A percentile compares a stretch with the other conserved stretches of the same genome.
Conservation (phyloP, 2,113 vertebrate species). For the Heteronetta atricapilla region DNA sequence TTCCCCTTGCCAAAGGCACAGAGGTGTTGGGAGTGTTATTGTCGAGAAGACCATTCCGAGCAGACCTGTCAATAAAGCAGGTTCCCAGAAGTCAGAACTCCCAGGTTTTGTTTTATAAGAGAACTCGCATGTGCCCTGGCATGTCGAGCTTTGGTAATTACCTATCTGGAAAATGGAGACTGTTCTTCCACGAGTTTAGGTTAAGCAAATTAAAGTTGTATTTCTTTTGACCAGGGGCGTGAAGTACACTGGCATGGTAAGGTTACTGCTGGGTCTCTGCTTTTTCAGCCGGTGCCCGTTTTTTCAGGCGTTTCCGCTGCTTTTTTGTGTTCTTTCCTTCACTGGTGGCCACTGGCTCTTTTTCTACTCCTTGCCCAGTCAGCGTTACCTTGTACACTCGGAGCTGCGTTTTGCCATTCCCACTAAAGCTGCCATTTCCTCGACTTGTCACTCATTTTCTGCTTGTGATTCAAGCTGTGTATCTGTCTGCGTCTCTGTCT, state of each 20-base stretch:
- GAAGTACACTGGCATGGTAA: fast-evolving
- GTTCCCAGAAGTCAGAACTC: neutral
- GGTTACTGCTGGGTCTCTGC: fast-evolving
- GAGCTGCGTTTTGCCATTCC: neutral
- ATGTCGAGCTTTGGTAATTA: neutral
- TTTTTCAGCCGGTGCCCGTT: neutral
- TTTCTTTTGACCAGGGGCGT: neutral
- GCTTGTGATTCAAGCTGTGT: constrained; percentile 43
- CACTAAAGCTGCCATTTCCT: constrained; percentile 32
- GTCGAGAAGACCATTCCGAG: neutral
- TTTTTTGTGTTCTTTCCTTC: neutral
- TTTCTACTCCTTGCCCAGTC: neutral
- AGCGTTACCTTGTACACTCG: neutral
- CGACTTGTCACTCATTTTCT: constrained; percentile 26
- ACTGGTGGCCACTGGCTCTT: neutral
- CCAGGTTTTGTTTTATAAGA: neutral
- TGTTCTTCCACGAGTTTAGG: fast-evolving
- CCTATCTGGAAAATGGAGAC: neutral
- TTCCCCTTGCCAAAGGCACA: neutral
- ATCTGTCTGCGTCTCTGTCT: neutral
- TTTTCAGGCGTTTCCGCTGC: neutral
- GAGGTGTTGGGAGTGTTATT: neutral
- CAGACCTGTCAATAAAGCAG: neutral
- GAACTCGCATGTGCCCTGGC: neutral
- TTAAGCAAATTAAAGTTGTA: neutral